Evolutionary conservation across 35 echinoderm and acorn worm species (phyloP).

Genomic region (Hemicentrotus pulcherrimus): DNA sequence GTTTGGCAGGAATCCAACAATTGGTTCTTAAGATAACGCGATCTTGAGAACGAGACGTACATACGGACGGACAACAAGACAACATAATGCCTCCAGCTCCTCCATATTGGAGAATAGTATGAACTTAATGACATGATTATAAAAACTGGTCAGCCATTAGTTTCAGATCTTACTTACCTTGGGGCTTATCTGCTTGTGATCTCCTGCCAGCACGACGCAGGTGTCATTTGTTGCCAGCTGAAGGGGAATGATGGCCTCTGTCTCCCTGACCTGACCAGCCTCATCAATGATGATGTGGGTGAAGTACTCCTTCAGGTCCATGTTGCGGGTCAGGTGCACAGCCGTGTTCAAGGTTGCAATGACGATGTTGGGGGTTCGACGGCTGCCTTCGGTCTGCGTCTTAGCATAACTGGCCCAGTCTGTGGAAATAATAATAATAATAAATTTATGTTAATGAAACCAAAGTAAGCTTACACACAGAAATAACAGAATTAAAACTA

Average conservation of each 20-base stretch:
- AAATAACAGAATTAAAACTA: too few relatives aligned
- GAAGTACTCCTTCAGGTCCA: conserved; percentile 57
- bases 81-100: too few relatives aligned
- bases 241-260: conserved; percentile 79
- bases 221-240: conserved; percentile 64
- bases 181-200: conserved; percentile 87
- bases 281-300: conserved; percentile 87
- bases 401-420: conserved; percentile 26
- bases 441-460: too few relatives aligned
- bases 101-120: too few relatives aligned
- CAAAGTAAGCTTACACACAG: too few relatives aligned
- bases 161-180: conserved; percentile 57
- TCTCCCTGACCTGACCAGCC: conserved; percentile 80
- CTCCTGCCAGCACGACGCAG: conserved; percentile 79
- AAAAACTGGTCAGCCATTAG: too few relatives aligned
- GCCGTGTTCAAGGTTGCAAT: conserved; percentile 68
- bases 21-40: too few relatives aligned
- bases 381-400: background rate
- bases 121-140: too few relatives aligned
- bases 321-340: conserved; percentile 33
- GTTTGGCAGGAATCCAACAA: too few relatives aligned
- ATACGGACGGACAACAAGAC: too few relatives aligned
- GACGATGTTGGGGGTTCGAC: conserved; percentile 49
- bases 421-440: background rate
- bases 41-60: too few relatives aligned